Evolutionary conservation across 2,113 vertebrate species (phyloP).

Genomic region (Nematolebias whitei): DNA sequence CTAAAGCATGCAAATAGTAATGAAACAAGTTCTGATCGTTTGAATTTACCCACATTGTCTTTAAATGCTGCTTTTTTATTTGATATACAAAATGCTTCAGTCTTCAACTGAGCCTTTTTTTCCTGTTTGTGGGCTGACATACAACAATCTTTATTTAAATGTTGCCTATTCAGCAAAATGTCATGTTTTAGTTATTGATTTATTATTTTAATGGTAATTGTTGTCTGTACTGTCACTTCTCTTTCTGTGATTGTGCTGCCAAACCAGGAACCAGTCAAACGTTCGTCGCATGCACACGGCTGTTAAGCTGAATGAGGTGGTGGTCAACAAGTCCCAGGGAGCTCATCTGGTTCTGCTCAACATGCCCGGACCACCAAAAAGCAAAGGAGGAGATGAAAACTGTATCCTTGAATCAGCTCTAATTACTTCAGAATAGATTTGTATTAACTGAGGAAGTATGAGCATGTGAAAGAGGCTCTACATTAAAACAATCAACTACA

Average conservation of each 20-base stretch:
- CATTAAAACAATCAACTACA: too few relatives aligned
- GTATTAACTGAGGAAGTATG: background rate
- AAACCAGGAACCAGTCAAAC: conserved; percentile 90
- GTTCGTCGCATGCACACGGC: conserved; percentile 97
- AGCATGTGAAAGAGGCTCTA: background rate
- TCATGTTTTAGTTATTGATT: too few relatives aligned
- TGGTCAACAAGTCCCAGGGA: conserved; percentile 90
- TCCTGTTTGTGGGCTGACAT: conserved; percentile 17
- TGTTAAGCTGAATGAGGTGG: conserved; percentile 91
- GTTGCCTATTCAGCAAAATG: background rate
- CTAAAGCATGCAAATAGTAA: background rate
- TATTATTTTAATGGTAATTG: background rate
- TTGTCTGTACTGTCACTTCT: background rate
- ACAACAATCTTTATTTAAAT: background rate
- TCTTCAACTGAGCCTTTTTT: background rate
- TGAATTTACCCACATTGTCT: background rate
- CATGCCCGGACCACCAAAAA: conserved; percentile 94
- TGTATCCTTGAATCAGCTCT: conserved; percentile 87
- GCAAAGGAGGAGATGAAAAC: conserved; percentile 92
- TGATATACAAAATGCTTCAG: conserved; percentile 4
- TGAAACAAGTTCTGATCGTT: background rate
- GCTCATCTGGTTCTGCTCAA: conserved; percentile 95
- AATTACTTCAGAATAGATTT: background rate
- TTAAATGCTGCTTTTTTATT: conserved; percentile 46
- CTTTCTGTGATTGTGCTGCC: background rate